Evolutionary conservation across 2,888 invertebrate genomes (phyloP).

Genomic region (Unio delphinus): DNA sequence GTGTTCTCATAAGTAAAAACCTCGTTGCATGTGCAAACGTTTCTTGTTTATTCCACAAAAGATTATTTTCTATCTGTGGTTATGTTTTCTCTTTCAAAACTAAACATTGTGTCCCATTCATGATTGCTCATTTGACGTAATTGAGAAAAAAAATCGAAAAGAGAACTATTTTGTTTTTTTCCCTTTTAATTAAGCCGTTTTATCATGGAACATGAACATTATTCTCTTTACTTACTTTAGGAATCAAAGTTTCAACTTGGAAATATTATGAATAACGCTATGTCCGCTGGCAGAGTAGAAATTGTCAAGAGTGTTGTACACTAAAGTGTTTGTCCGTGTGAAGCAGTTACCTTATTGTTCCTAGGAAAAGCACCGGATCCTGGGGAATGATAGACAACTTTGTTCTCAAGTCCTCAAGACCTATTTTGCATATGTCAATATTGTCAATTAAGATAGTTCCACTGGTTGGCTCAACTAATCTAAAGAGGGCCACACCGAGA

Average conservation of each 20-base stretch:
- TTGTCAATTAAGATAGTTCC: constrained; percentile 76
- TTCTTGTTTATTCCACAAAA: too few relatives aligned
- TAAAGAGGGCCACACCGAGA: constrained; percentile 76
- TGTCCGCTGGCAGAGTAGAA: background rate
- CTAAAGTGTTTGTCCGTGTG: background rate
- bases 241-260: background rate
- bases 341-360: constrained; percentile 74
- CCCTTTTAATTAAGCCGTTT: too few relatives aligned
- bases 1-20: too few relatives aligned
- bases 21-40: too few relatives aligned
- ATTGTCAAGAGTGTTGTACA: background rate
- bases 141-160: too few relatives aligned
- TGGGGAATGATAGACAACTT: constrained; percentile 75
- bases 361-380: constrained; percentile 78
- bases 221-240: too few relatives aligned
- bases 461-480: constrained; percentile 75
- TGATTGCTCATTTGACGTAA: too few relatives aligned
- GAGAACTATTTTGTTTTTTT: too few relatives aligned
- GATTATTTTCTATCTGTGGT: too few relatives aligned
- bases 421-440: constrained; percentile 73
- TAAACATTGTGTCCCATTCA: too few relatives aligned
- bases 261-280: background rate
- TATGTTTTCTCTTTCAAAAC: too few relatives aligned
- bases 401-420: constrained; percentile 74
- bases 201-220: too few relatives aligned